A percentile compares a stretch with the other conserved stretches of the same genome.
Evolutionary conservation across 2,113 vertebrate species (phyloP).

Genomic region (Rynchops niger): DNA sequence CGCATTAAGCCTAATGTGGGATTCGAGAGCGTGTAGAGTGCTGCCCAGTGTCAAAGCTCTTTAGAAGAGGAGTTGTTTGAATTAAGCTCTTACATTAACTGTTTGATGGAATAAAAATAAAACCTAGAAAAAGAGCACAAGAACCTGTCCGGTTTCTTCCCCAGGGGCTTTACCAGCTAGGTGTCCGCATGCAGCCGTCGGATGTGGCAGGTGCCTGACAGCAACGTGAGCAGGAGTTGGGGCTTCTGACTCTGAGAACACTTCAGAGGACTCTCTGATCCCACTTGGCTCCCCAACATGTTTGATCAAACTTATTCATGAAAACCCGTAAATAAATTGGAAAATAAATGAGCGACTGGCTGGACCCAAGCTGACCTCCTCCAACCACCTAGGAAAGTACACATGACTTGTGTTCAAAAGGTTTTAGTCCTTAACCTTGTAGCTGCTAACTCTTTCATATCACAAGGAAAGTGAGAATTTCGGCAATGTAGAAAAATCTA

Average conservation of each 20-base stretch:
- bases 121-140: not conserved
- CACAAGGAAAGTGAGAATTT: not conserved
- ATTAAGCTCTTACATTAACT: not conserved
- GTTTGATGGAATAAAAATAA: not conserved
- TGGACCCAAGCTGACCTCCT: not conserved
- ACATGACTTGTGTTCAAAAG: not conserved
- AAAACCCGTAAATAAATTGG: not conserved
- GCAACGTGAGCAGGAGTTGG: not conserved
- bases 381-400: not conserved
- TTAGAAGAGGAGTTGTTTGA: not conserved
- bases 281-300: not conserved
- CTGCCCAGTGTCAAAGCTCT: not conserved
- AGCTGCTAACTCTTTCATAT: not conserved
- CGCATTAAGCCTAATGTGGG: not conserved
- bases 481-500: not conserved
- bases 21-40: fast-evolving
- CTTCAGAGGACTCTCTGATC: not conserved
- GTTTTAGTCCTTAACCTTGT: not conserved
- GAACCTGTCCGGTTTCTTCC: fast-evolving
- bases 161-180: fast-evolving
- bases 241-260: not conserved
- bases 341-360: not conserved
- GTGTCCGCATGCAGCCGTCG: fast-evolving
- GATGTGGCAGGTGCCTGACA: fast-evolving
- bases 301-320: not conserved